Conservation (phyloP, 2,888 invertebrate species). For the Magallana nippona region DNA sequence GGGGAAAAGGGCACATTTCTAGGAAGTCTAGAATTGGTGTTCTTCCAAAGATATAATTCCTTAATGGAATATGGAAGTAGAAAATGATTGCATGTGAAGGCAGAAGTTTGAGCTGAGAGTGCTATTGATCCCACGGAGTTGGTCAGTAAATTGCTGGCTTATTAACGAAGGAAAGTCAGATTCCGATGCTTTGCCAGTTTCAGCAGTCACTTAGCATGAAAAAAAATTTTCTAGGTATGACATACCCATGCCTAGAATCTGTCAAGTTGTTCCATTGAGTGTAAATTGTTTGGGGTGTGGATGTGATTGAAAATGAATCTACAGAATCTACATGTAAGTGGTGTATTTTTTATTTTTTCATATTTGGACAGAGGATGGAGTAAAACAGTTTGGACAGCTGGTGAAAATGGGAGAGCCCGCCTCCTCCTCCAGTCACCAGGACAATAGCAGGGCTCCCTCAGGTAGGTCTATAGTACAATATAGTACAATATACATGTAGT, state of each 20-base stretch:
- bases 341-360: neutral
- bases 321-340: neutral
- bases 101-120: slow-evolving; percentile 21
- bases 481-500: neutral
- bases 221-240: neutral
- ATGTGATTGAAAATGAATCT: too few species aligned
- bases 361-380: slow-evolving; percentile 16
- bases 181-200: neutral
- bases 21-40: slow-evolving; percentile 12
- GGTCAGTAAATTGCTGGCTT: slow-evolving; percentile 26
- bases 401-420: slow-evolving; percentile 28
- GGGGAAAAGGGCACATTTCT: neutral
- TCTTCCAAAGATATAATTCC: slow-evolving; percentile 23
- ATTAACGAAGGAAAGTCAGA: slow-evolving; percentile 22
- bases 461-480: neutral
- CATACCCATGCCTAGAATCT: neutral
- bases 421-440: slow-evolving; percentile 30
- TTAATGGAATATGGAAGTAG: slow-evolving; percentile 27
- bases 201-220: neutral
- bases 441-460: slow-evolving; percentile 21
- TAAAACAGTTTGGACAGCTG: neutral
- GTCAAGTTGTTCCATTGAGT: neutral
- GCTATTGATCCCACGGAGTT: slow-evolving; percentile 19
- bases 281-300: too few species aligned
- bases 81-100: slow-evolving; percentile 33